A percentile compares a stretch with the other conserved stretches of the same genome.
Conservation (phyloP, 2,797 vertebrate genomes). For the Acridotheres tristis region DNA sequence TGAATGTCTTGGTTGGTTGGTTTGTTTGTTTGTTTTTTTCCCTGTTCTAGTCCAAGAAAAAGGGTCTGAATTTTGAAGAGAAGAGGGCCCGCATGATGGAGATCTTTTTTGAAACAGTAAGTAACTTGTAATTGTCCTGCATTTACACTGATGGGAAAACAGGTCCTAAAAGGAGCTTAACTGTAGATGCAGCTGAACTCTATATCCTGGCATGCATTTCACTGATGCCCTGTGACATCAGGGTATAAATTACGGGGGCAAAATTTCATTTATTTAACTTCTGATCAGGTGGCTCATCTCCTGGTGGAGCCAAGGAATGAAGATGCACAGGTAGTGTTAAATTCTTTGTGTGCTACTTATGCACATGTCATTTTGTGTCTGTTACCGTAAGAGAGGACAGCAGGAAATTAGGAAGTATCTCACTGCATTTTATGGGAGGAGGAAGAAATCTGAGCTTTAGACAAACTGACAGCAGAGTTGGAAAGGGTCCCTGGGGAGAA, state of each 20-base stretch:
- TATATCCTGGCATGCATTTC: neutral
- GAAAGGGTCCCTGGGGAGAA: neutral
- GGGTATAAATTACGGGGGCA: neutral
- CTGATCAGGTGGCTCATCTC: neutral
- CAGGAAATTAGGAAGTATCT: neutral
- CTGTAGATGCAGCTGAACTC: neutral
- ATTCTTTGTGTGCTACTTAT: neutral
- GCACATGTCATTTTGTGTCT: neutral
- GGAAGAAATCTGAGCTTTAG: neutral
- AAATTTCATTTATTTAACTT: neutral
- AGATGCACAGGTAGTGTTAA: neutral
- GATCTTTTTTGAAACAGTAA: slow-evolving; percentile 96
- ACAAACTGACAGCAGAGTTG: neutral
- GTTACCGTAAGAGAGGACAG: neutral
- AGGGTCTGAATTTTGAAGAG: slow-evolving; percentile 93
- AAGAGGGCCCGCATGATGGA: slow-evolving; percentile 97
- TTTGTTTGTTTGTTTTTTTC: neutral
- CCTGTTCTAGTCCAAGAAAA: slow-evolving; percentile 91
- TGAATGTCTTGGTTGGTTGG: neutral
- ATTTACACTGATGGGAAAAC: neutral
- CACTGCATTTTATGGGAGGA: neutral
- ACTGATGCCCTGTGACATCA: neutral
- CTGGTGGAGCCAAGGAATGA: neutral
- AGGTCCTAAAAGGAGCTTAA: neutral
- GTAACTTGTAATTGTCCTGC: slow-evolving; percentile 67